Percentiles rank a stretch among this genome's conserved stretches.
phyloP scores from a whole-genome alignment of 2,113 vertebrate genomes.

The Centropristis striata region DNA sequence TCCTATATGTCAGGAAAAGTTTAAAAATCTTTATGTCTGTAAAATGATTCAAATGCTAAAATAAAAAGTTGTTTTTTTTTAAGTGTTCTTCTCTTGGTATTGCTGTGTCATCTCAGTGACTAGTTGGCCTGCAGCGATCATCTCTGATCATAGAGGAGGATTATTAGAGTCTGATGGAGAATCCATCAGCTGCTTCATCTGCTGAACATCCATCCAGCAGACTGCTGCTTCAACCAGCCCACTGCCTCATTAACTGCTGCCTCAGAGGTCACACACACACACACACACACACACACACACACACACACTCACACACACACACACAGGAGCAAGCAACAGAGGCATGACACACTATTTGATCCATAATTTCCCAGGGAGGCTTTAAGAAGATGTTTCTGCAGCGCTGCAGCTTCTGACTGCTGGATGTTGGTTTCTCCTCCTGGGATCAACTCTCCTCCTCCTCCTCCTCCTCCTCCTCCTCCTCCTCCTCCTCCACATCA shows the following conservation, averaged over 20 bases:
- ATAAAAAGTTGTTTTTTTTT: too few species aligned
- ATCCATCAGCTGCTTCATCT: conserved; percentile 9
- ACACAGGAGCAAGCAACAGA: conserved; percentile 50
- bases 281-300: too few species aligned
- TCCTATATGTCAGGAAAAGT: too few species aligned
- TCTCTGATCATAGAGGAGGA: conserved; percentile 29
- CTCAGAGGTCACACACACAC: conserved; percentile 44
- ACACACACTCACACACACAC: too few species aligned
- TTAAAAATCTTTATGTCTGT: too few species aligned
- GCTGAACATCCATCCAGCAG: conserved; percentile 49
- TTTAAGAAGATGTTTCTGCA: conserved; percentile 40
- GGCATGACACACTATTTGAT: conserved; percentile 50
- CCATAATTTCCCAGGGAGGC: conserved; percentile 54
- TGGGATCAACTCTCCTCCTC: too few species aligned
- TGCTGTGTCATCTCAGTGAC: not conserved
- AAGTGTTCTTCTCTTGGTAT: not conserved
- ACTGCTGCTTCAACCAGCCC: conserved; percentile 58
- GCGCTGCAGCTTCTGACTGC: conserved; percentile 33
- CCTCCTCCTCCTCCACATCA: conserved; percentile 37
- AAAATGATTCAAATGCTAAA: too few species aligned
- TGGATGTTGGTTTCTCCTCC: conserved; percentile 20
- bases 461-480: too few species aligned
- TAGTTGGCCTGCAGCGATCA: conserved; percentile 37
- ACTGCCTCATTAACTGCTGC: conserved; percentile 66
- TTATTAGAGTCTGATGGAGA: conserved; percentile 42